These are phyloP conservation scores for Chionodraco myersi DNA, from an alignment of 2,113 vertebrate genomes.

Conservation along the genomic window DNA sequence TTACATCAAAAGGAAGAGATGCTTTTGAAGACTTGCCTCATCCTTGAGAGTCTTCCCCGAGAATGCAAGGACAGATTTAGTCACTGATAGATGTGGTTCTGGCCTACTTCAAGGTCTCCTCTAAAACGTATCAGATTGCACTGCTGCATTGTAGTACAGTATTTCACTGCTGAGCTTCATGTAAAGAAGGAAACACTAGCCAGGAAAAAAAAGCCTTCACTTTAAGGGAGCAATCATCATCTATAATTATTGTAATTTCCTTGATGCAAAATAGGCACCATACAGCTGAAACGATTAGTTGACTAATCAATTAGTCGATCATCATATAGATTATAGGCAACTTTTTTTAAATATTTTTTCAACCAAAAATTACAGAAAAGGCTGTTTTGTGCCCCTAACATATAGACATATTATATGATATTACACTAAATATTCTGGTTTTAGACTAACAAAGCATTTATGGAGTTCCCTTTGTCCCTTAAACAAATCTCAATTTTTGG, in stretches of 20 bases:
- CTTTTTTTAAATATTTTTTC: no score
- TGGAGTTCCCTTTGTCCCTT: no score
- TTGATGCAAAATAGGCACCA: neutral
- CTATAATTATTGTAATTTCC: neutral
- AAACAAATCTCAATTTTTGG: no score
- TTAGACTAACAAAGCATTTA: no score
- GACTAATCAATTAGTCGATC: no score
- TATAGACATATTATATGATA: no score
- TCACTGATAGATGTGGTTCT: conserved; percentile 83
- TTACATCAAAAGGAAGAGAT: conserved; percentile 83
- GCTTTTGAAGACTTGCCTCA: conserved; percentile 84
- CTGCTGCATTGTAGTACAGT: conserved; percentile 52
- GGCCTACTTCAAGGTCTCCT: conserved; percentile 78
- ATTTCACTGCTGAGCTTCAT: conserved; percentile 51
- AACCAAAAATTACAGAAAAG: no score
- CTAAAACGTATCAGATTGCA: conserved; percentile 75
- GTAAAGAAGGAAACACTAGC: conserved; percentile 29
- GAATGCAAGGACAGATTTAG: conserved; percentile 82
- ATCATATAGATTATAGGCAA: no score
- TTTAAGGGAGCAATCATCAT: neutral
- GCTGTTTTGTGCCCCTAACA: no score
- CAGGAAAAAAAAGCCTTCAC: neutral
- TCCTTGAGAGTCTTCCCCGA: conserved; percentile 78
- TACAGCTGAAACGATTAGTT: no score
- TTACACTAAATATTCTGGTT: no score